phyloP scores from a whole-genome alignment of 2,797 vertebrate genomes.

The Coluber constrictor region DNA sequence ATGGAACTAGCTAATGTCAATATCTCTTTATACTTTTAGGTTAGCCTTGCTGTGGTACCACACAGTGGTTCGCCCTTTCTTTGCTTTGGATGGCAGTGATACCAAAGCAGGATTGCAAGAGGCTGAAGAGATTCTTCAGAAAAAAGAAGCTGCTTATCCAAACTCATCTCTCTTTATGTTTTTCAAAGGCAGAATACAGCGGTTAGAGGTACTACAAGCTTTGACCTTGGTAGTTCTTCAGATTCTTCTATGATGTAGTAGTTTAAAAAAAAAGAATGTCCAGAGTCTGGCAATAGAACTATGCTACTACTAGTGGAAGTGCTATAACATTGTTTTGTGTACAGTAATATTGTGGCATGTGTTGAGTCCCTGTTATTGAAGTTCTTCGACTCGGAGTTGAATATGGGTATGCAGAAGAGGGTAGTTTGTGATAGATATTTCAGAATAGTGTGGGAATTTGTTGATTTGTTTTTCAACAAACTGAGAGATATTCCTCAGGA shows the following conservation, averaged over 20 bases:
- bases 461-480: background rate
- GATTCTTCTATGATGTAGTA: background rate
- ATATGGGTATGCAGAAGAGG: background rate
- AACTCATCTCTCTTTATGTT: constrained; percentile 98
- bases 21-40: constrained; percentile 68
- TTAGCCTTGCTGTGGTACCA: constrained; percentile 97
- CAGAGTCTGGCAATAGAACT: background rate
- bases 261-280: background rate
- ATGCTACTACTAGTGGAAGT: background rate
- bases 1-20: constrained; percentile 34
- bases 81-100: constrained; percentile 92
- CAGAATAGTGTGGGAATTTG: background rate
- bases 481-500: background rate
- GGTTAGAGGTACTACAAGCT: constrained; percentile 84
- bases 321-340: background rate
- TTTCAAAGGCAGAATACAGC: constrained; percentile 96
- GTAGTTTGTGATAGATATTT: background rate
- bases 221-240: background rate
- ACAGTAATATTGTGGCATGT: background rate
- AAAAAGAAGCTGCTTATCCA: constrained; percentile 89
- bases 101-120: constrained; percentile 86
- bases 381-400: background rate
- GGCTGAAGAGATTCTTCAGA: constrained; percentile 91
- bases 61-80: constrained; percentile 97
- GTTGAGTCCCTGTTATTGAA: background rate